Evolutionary conservation across 2,888 invertebrate species (phyloP), one percentile per base, ranked within the genome.

Genomic region (Lamellibrachia columna): DNA sequence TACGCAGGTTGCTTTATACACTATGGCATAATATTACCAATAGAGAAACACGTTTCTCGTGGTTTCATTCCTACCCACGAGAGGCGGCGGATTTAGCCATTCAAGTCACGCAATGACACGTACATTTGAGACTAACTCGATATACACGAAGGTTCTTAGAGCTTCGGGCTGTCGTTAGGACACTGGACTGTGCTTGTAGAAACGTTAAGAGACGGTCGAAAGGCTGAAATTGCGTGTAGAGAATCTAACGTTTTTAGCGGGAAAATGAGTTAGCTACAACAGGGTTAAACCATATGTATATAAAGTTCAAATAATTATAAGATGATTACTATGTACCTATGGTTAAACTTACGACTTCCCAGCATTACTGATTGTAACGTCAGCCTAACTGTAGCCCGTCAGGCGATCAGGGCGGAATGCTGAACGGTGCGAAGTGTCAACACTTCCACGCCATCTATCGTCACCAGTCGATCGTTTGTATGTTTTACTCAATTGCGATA

Each of bases 401-500:
- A 60, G 75, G 15, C 15, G 22, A 40, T 3, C 15, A 75, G 75
- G n/a, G 75, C 6, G 75, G 75, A n/a, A 58, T 11, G 15, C 3
- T 8, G 58, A 58, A 58, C 15, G 58, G 58, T 15, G 58, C 58
- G 58, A 75, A 15, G 1, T 75, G 75, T 75, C 75, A n/a, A 75
- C 75, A 75, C 75, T n/a, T 75, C n/a, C 75, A 6, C 75, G 75
- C 75, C 75, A 22, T 75, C 75, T 75, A 3, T 75, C 75, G 75
- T 6, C 75, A 6, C 75, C 22, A n/a, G 6, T 11, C 75, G 75
- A 75, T 75, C 75, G 75, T 75, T 75, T 75, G 75, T 75, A 75
- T 75, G 75, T 75, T 75, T 75, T 75, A 75, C 75, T 75, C 75
- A 75, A 75, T 75, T 75, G 75, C 75, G 75, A 75, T 75, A 75